Base-by-base conservation (phyloP, 2,797 vertebrate species). In the Coracias cyanogaster region DNA sequence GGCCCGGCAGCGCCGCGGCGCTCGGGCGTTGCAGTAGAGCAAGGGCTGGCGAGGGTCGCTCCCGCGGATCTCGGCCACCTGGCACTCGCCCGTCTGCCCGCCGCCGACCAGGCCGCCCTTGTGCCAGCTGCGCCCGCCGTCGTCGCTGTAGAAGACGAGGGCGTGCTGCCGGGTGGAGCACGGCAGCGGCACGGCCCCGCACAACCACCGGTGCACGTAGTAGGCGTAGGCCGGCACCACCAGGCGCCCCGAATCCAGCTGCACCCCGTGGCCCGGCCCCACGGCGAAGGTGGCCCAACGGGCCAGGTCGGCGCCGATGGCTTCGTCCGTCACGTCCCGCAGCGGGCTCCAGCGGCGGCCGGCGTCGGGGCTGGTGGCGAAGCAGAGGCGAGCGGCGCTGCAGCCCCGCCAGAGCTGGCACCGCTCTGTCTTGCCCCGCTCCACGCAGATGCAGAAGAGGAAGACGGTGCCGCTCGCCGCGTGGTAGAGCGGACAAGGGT, bases 281-380 rank as follows among this genome's bases (percentile, higher is more conserved):
- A 99, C 99, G 0, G 98, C 99, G 7, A 99, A 99, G 0, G 99
- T 99, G 92, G 99, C 99, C 99, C 99, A 99, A 4, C 87, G 98
- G 26, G 85, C 64, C 70, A 98, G 24, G 7, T 98, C 96, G 2
- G 96, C 21, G 1, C 98, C 98, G 3, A 99, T 92, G 60, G 98
- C 98, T 18, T 98, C 90, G 24, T 98, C 96, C 0, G 99, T 99
- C 80, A 99, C 82, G 86, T 99, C 99, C 19, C 60, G 98, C 4
- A 91, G 65, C 9, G 90, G 83, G 37, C 96, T 98, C 99, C 99
- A 99, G 3, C 90, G 97, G 33, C 45, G 92, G 18, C 99, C 99
- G 3, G 96, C 86, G 29, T 99, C 98, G 1, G n/a, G 7, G 93
- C 99, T 99, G 66, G 91, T 92, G 60, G 99, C 55, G 11, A 96